Conservation (phyloP, 2,888 invertebrate genomes). For the Fragum sueziense region DNA sequence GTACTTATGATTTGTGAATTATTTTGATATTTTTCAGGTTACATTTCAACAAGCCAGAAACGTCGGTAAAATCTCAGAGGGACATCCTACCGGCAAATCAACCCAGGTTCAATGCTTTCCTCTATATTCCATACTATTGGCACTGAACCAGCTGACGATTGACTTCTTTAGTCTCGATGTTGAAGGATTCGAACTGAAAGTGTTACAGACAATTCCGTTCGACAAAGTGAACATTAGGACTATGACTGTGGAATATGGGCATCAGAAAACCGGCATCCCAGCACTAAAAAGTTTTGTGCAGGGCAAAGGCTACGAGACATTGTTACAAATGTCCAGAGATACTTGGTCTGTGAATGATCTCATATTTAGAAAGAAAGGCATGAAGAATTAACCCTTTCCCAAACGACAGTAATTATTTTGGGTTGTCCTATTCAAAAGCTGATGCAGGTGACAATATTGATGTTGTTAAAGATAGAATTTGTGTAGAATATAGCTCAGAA, state of each 20-base stretch:
- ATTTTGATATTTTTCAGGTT: conserved; percentile 29
- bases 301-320: conserved; percentile 6
- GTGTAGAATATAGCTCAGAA: too few species aligned
- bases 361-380: conserved; percentile 27
- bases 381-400: not conserved
- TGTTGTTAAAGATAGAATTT: too few species aligned
- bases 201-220: conserved; percentile 86
- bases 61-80: not conserved
- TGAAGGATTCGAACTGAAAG: conserved; percentile 84
- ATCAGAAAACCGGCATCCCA: conserved; percentile 15
- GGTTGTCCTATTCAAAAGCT: too few species aligned
- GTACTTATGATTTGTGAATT: too few species aligned
- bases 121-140: conserved; percentile 90
- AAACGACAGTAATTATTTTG: too few species aligned
- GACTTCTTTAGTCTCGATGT: conserved; percentile 88
- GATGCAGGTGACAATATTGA: too few species aligned
- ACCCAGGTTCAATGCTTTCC: conserved; percentile 90
- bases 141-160: conserved; percentile 88
- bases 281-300: not conserved
- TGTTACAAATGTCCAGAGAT: conserved; percentile 17
- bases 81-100: not conserved
- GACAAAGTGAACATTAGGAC: conserved; percentile 83
- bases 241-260: conserved; percentile 56
- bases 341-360: conserved; percentile 22
- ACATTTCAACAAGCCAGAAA: conserved; percentile 30